Evolutionary conservation across 2,797 vertebrate genomes (phyloP).

Genomic region (Peromyscus eremicus): DNA sequence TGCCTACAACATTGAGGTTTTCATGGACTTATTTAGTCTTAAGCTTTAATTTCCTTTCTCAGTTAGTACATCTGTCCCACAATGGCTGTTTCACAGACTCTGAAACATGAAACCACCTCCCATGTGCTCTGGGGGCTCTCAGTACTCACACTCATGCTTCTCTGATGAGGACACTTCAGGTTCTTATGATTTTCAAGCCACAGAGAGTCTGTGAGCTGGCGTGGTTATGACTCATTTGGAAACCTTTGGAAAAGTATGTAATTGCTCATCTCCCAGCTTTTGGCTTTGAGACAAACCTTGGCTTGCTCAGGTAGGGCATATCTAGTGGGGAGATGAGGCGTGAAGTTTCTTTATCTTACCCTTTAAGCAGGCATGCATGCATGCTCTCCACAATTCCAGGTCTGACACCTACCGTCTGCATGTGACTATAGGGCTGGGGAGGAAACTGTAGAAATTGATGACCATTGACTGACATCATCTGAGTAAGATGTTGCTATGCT

Average conservation of each 20-base stretch:
- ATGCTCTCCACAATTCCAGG: background rate
- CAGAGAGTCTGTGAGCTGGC: background rate
- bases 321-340: background rate
- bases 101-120: slow-evolving; percentile 48
- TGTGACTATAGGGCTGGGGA: background rate
- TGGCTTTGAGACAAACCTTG: background rate
- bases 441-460: background rate
- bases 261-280: slow-evolving; percentile 35
- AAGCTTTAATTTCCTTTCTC: slow-evolving; percentile 62
- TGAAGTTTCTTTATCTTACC: background rate
- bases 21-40: slow-evolving; percentile 19
- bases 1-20: slow-evolving; percentile 36
- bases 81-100: background rate
- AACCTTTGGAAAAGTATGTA: slow-evolving; percentile 49
- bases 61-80: slow-evolving; percentile 8
- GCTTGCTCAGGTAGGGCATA: background rate
- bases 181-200: slow-evolving; percentile 9
- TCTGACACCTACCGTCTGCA: background rate
- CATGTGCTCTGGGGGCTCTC: background rate
- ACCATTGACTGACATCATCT: background rate
- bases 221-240: slow-evolving; percentile 39
- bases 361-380: background rate
- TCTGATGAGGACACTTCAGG: slow-evolving; percentile 12
- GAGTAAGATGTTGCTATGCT: background rate
- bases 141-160: background rate